These are phyloP conservation scores for Drosophila fungiperda DNA, from an alignment of 2,888 invertebrate genomes.

Conservation along the genomic window DNA sequence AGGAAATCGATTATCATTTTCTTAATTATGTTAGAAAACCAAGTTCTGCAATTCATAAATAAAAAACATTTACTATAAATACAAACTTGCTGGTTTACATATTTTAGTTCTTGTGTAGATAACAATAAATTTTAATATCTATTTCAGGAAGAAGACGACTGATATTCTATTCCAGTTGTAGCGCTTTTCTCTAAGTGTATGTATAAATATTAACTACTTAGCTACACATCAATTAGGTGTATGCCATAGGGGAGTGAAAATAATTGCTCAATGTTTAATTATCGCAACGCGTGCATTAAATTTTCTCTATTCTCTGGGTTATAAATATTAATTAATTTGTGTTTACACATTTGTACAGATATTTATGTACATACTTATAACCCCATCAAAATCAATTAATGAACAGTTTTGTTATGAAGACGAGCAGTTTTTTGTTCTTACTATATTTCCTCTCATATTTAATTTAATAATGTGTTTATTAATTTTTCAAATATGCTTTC, in stretches of 20 bases:
- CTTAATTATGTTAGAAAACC: background rate
- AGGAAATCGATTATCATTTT: background rate
- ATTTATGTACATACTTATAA: background rate
- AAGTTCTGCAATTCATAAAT: background rate
- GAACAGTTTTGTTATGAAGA: background rate
- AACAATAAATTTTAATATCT: background rate
- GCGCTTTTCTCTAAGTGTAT: background rate
- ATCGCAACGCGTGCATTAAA: slow-evolving; percentile 23
- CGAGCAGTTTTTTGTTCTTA: background rate
- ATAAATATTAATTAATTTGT: slow-evolving; percentile 1
- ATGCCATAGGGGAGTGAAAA: slow-evolving; percentile 28
- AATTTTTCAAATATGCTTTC: background rate
- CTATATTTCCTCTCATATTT: background rate
- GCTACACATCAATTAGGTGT: slow-evolving; percentile 56
- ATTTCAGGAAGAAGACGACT: background rate
- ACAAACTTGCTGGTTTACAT: background rate
- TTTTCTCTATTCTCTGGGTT: background rate
- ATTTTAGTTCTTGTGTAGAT: background rate
- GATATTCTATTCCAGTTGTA: background rate
- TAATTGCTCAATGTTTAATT: slow-evolving; percentile 24
- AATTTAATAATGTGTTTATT: background rate
- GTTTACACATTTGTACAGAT: background rate
- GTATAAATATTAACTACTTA: slow-evolving; percentile 22
- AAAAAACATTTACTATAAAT: background rate
- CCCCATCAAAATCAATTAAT: background rate